Conservation (phyloP, 2,888 invertebrate species). For the Drosophila nigricruria region DNA sequence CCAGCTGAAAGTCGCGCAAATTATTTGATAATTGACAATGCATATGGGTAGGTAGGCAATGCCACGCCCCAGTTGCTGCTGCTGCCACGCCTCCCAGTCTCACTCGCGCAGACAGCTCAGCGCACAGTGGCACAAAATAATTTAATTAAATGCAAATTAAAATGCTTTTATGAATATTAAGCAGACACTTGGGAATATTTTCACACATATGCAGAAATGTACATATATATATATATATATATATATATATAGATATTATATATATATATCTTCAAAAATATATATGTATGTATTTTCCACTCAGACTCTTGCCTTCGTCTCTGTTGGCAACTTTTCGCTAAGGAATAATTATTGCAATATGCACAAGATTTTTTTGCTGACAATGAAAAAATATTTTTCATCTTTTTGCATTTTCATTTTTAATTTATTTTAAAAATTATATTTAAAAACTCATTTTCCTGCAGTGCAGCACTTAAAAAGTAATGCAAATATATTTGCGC, state of each 20-base stretch:
- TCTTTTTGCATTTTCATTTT: neutral
- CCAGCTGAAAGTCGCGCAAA: slow-evolving; percentile 45
- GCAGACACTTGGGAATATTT: slow-evolving; percentile 45
- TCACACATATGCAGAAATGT: neutral
- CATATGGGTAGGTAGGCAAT: neutral
- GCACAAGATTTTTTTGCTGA: slow-evolving; percentile 40
- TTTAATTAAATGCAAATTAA: slow-evolving; percentile 82
- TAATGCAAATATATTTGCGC: slow-evolving; percentile 13
- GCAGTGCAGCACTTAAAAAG: slow-evolving; percentile 24
- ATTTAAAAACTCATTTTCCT: slow-evolving; percentile 29
- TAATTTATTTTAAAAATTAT: slow-evolving; percentile 10
- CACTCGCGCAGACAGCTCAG: neutral
- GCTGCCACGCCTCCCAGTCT: neutral
- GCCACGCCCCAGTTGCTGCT: slow-evolving; percentile 34
- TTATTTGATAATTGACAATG: slow-evolving; percentile 62
- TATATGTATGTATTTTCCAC: neutral
- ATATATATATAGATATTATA: neutral
- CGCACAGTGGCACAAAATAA: slow-evolving; percentile 51
- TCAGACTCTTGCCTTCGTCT: neutral
- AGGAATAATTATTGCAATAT: slow-evolving; percentile 57
- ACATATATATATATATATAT: neutral
- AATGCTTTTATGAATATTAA: slow-evolving; percentile 80
- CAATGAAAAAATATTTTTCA: neutral
- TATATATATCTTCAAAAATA: neutral
- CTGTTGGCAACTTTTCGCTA: neutral